Percentiles rank a stretch among this genome's conserved stretches.
Conservation (phyloP, 2,797 vertebrate genomes). For the Cryptoprocta ferox region DNA sequence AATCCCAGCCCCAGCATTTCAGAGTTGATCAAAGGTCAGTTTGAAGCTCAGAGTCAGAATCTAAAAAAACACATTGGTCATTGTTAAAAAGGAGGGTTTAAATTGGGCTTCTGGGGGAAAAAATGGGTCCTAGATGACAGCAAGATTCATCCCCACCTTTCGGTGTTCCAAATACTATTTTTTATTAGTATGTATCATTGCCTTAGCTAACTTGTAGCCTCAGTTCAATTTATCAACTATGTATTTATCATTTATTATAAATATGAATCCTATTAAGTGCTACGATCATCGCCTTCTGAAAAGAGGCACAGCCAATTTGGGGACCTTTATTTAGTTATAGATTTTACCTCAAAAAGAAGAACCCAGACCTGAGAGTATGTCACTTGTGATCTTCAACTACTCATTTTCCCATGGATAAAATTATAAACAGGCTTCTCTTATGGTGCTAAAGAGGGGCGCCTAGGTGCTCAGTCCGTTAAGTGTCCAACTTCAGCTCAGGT, state of each 20-base stretch:
- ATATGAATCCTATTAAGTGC: neutral
- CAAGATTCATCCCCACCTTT: neutral
- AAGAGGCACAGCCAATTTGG: neutral
- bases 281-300: neutral
- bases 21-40: neutral
- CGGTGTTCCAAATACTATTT: neutral
- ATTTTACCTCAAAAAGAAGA: neutral
- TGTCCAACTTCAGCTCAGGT: no score
- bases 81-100: neutral
- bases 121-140: neutral
- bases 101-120: neutral
- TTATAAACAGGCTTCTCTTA: neutral
- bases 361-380: neutral
- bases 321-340: neutral
- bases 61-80: neutral
- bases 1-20: neutral
- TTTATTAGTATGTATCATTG: neutral
- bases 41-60: neutral
- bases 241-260: neutral
- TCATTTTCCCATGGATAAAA: neutral
- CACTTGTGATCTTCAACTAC: neutral
- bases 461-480: no score
- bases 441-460: no score
- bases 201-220: neutral
- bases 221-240: neutral